Conservation (phyloP, 1,140 invertebrate genomes). For the Cataglyphis hispanica region DNA sequence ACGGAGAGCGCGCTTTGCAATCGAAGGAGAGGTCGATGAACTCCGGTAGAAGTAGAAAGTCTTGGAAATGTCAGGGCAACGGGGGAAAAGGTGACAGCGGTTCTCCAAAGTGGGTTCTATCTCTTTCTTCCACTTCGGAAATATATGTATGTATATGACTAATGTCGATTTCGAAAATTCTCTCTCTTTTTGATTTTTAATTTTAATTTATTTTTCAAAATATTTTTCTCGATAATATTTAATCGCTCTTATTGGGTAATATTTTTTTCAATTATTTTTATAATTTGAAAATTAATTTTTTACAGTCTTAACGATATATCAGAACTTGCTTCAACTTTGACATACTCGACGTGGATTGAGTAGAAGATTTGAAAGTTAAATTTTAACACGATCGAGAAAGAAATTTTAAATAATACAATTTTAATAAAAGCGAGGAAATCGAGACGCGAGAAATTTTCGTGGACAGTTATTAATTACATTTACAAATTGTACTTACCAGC, state of each 20-base stretch:
- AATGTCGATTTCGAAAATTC: background rate
- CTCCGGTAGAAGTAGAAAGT: constrained; percentile 84
- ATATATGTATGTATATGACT: background rate
- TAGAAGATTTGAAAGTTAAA: constrained; percentile 6
- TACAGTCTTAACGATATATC: background rate
- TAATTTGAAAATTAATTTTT: background rate
- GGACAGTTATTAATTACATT: background rate
- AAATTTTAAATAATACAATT: background rate
- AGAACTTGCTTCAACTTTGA: background rate
- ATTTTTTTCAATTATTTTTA: background rate
- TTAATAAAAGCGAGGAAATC: too few relatives aligned
- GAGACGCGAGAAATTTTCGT: background rate
- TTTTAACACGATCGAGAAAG: background rate
- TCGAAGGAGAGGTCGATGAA: constrained; percentile 73
- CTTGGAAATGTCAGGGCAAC: constrained; percentile 85
- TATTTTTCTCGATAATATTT: background rate
- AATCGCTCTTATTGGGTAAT: background rate
- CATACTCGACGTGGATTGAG: background rate
- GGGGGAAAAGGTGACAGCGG: constrained; percentile 82
- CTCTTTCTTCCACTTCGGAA: constrained; percentile 9
- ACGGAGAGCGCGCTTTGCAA: constrained; percentile 57
- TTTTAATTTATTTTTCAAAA: background rate
- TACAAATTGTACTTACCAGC: constrained; percentile 81
- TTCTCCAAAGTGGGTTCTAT: constrained; percentile 80
- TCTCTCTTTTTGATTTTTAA: constrained; percentile 7